A percentile compares a stretch with the other conserved stretches of the same genome.
phyloP scores from a whole-genome alignment of 1,140 invertebrate genomes.

The Pseudomyrmex dendroicus region DNA sequence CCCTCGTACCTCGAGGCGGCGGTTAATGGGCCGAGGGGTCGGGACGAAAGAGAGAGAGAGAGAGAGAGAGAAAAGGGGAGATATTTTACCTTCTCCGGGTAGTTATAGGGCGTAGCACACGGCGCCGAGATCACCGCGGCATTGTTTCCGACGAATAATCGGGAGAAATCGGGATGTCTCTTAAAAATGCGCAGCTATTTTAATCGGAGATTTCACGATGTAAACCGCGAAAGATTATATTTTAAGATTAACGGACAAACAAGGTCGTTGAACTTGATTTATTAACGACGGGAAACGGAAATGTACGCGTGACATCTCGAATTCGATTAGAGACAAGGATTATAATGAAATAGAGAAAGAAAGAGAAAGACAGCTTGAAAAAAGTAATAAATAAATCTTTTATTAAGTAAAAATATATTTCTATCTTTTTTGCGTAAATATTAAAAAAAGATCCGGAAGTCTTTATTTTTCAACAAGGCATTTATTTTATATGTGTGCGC shows the following conservation, averaged over 20 bases:
- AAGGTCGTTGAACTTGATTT: slow-evolving; percentile 22
- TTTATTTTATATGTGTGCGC: background rate
- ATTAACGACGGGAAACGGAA: slow-evolving; percentile 20
- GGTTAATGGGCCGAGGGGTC: slow-evolving; percentile 73
- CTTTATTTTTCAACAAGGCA: no score
- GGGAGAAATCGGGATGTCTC: slow-evolving; percentile 57
- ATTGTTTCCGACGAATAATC: slow-evolving; percentile 70
- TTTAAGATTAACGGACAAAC: slow-evolving; percentile 13
- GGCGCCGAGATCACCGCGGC: slow-evolving; percentile 67
- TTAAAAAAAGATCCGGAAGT: background rate
- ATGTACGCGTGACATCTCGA: background rate
- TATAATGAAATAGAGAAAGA: background rate
- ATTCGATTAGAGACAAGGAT: slow-evolving; percentile 1
- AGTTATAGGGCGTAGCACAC: slow-evolving; percentile 36
- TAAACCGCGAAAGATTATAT: no score
- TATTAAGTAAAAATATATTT: slow-evolving; percentile 19
- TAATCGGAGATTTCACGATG: slow-evolving; percentile 37
- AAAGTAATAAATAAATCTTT: no score
- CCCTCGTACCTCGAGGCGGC: slow-evolving; percentile 72
- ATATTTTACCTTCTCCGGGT: slow-evolving; percentile 9
- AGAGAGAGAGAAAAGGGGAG: background rate
- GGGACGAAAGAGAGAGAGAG: slow-evolving; percentile 41
- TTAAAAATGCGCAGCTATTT: slow-evolving; percentile 49
- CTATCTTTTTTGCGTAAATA: background rate
- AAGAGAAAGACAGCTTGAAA: no score